Evolutionary conservation across 1,140 invertebrate genomes (phyloP).

Genomic region (Ridgeia piscesae): DNA sequence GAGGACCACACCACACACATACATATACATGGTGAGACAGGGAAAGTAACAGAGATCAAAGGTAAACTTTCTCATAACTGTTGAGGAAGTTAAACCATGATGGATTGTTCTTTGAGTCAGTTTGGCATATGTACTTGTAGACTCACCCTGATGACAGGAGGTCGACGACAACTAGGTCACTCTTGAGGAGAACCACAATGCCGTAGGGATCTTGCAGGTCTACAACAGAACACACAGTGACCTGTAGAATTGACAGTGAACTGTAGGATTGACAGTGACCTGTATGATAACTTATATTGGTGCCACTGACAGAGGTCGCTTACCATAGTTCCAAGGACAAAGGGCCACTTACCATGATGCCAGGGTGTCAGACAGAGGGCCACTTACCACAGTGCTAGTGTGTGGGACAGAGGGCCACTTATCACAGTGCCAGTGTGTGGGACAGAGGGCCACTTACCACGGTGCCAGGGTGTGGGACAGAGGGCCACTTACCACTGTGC

Average conservation of each 20-base stretch:
- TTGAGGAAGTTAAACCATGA: no score
- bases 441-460: no score
- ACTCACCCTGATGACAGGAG: constrained; percentile 78
- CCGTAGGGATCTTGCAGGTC: constrained; percentile 96
- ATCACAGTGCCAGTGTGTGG: no score
- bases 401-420: no score
- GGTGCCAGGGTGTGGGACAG: no score
- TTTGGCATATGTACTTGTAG: not conserved
- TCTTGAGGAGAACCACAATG: constrained; percentile 94
- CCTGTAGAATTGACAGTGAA: not conserved
- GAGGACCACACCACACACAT: constrained; percentile 23
- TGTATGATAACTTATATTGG: not conserved
- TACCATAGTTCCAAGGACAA: not conserved
- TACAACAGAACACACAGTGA: constrained; percentile 58
- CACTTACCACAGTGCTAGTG: no score
- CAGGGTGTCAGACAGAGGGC: no score
- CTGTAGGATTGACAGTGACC: not conserved
- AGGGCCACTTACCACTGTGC: no score
- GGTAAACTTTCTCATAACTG: no score
- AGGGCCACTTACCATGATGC: not conserved
- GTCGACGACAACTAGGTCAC: constrained; percentile 97
- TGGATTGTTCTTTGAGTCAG: no score
- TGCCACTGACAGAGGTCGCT: not conserved
- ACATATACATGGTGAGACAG: not conserved
- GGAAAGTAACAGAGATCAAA: not conserved